Evolutionary conservation across 2,113 vertebrate species (phyloP), one percentile per base, ranked within the genome.

Genomic region (Bolborhynchus lineola): DNA sequence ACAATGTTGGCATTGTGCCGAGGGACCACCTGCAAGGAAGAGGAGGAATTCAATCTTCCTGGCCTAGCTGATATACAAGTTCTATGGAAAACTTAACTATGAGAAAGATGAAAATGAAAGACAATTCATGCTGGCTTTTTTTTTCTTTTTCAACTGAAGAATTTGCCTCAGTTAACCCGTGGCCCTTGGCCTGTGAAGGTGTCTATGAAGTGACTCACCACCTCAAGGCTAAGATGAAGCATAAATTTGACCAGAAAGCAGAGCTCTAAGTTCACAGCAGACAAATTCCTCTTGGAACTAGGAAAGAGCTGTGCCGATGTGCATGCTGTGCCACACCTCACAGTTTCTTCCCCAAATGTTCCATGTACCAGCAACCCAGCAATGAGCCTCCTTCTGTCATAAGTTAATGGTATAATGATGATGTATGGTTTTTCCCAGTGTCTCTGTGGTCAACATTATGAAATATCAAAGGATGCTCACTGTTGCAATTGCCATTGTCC

Each of bases 331-430:
- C 64, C 3, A 0, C 65, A 63, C 16, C 13, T 70, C 26, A 26
- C 2, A 1, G 3, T 4, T 82, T 70, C 50, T 82, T 24, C 37
- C 9, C 8, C 3, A 11, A 0, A 3, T 62, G 24, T 23, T 70
- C 33, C 2, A 0, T 4, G 9, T 25, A 37, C 16, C 62, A 88
- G 67, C 28, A 86, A 37, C n/a, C 16, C 62, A 88, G 67, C 35
- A 86, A 31, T 78, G 25, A 63, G 17, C 31, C 25, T 81, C n/a
- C 42, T 87, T 57, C n/a, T 67, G 71, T 79, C 79, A 79, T 42
- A 57, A 44, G n/a, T 53, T 53, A 63, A 59, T 63, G 42, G 42
- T 68, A 57, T 70, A 19, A 76, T 47, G 74, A 82, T 65, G 70
- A 71, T 41, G 62, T 18, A 9, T 35, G 49, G 1, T 21, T 79